Conservation (phyloP, 2,113 vertebrate genomes). For the Corapipo altera region DNA sequence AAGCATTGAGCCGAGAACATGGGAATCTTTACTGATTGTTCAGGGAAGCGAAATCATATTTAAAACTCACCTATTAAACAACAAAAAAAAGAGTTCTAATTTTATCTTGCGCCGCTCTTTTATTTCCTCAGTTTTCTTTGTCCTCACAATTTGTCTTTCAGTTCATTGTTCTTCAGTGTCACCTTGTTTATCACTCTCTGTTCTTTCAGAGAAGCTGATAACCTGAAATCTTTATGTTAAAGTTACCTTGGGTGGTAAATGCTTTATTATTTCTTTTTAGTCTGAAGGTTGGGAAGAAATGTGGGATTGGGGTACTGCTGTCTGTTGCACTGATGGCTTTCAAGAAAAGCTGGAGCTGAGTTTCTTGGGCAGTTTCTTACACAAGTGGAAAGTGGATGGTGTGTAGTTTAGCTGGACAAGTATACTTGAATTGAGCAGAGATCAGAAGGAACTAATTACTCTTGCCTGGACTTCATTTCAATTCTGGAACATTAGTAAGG, state of each 20-base stretch:
- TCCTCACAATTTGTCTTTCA: background rate
- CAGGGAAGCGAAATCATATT: slow-evolving; percentile 18
- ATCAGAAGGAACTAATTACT: background rate
- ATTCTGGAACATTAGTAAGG: background rate
- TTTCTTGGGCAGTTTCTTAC: background rate
- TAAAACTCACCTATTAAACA: slow-evolving; percentile 15
- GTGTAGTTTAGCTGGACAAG: background rate
- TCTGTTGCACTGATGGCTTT: background rate
- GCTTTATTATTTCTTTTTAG: background rate
- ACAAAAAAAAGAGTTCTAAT: background rate
- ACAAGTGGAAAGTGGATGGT: background rate
- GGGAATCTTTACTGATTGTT: background rate
- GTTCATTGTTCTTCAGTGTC: background rate
- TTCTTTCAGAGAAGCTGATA: background rate
- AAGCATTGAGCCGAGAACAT: background rate
- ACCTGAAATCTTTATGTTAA: background rate
- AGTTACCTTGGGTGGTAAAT: background rate
- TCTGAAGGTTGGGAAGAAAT: background rate
- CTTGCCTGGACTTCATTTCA: background rate
- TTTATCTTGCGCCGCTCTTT: background rate
- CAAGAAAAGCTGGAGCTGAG: slow-evolving; percentile 4
- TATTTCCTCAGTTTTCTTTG: slow-evolving; percentile 3
- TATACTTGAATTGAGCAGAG: background rate
- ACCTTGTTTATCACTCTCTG: background rate
- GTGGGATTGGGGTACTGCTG: background rate